Evolutionary conservation across 2,888 invertebrate genomes (phyloP).

Genomic region (Leistus spinibarbis): DNA sequence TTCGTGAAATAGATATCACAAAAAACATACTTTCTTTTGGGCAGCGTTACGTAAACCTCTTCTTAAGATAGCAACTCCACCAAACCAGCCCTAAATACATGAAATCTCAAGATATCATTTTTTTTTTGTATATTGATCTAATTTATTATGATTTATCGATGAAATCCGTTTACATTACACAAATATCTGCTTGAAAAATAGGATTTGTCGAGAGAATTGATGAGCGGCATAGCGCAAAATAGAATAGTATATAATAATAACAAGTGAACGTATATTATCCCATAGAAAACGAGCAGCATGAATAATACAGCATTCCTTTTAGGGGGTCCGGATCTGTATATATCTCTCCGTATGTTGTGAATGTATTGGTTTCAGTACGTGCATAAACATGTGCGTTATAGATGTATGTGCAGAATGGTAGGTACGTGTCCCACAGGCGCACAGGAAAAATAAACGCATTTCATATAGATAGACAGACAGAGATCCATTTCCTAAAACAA

Average conservation of each 20-base stretch:
- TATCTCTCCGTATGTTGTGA: constrained; percentile 28
- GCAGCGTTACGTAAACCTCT: no score
- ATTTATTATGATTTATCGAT: no score
- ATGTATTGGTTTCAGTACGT: neutral
- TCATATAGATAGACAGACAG: constrained; percentile 41
- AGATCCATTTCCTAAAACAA: constrained; percentile 50
- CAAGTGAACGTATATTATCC: neutral
- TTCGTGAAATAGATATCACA: no score
- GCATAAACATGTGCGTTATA: neutral
- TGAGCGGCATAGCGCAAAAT: neutral
- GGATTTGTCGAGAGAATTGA: constrained; percentile 1
- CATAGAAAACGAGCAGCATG: constrained; percentile 13
- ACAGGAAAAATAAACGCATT: constrained; percentile 31
- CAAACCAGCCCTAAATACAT: no score
- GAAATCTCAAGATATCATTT: no score
- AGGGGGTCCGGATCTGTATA: constrained; percentile 25
- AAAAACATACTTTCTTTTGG: no score
- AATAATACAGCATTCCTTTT: constrained; percentile 35
- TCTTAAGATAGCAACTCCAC: no score
- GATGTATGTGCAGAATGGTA: constrained; percentile 4
- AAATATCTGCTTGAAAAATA: no score
- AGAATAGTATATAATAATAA: neutral
- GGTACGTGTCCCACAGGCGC: constrained; percentile 28
- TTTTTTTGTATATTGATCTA: no score
- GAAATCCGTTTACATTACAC: no score